Evolutionary conservation across 1,140 invertebrate genomes (phyloP), one percentile per base, ranked within the genome.

Genomic region (Ceratitis capitata): DNA sequence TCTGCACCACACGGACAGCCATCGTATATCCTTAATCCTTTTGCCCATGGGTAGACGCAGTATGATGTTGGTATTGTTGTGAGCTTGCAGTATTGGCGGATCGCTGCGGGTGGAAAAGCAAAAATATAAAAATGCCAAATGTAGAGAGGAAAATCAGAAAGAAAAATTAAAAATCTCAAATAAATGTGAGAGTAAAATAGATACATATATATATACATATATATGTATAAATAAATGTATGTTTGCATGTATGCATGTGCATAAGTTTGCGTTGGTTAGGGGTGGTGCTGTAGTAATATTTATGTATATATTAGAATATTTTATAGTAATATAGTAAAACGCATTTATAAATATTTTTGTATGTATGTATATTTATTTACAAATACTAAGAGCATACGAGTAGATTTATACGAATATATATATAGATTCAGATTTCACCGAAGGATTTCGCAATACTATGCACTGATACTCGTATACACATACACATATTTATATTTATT

Each of bases 1-100:
- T 87, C 95, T 93, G 92, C 96, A 98, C 97, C 97, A 98, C 29
- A 98, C 96, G 83, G 96, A 96, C 85, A 98, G 94, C 96, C 96
- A 98, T 91, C 95, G 95, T 92, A 98, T 96, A 92, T 98, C 97
- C 88, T 95, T 94, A 89, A 98, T 94, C 91, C 95, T 95, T 91
- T 96, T 95, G 82, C 96, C 96, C 84, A 94, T 93, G 78, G 97
- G 97, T 88, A 98, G 93, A 90, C 95, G 94, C 85, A 98, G 94
- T 86, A 98, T 94, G 88, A 98, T 94, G 92, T 98, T 96, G 82
- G 95, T 94, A 89, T 96, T 95, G 89, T 95, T 94, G 93, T 96
- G 96, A 82, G 94, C 94, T 86, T 93, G 93, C 87, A 98, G 92
- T 42, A 95, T 94, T 53, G 95, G 95, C 51, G 96, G 96, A 89